Conservation (phyloP, 2,113 vertebrate genomes). For the Eulacestoma nigropectus region DNA sequence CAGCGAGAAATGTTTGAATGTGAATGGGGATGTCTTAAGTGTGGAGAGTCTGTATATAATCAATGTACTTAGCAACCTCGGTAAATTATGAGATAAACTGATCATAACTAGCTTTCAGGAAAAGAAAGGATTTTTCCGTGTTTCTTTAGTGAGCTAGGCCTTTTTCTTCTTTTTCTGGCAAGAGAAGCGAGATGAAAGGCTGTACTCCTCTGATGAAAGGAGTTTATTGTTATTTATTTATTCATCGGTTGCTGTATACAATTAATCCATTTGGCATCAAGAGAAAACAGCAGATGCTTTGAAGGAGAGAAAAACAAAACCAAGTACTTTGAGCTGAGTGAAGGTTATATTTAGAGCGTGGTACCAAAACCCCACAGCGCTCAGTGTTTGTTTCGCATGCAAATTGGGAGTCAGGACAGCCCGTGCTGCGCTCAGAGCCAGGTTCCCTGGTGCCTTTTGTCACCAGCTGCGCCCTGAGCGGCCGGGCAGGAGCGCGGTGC, state of each 20-base stretch:
- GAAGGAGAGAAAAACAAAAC: conserved; percentile 37
- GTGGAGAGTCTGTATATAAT: not conserved
- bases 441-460: not conserved
- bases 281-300: conserved; percentile 54
- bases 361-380: not conserved
- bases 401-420: not conserved
- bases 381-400: not conserved
- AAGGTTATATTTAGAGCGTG: conserved; percentile 32
- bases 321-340: not conserved
- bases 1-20: not conserved
- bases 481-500: fast-evolving
- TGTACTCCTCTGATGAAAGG: conserved; percentile 37
- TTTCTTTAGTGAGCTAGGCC: not conserved
- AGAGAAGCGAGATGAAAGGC: not conserved
- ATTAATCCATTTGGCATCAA: conserved; percentile 45
- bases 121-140: not conserved
- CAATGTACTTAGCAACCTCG: not conserved
- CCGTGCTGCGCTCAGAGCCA: not conserved
- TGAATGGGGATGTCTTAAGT: not conserved
- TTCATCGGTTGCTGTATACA: conserved; percentile 35
- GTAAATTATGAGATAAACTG: not conserved
- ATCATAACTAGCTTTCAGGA: conserved; percentile 7
- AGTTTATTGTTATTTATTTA: conserved; percentile 59
- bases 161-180: not conserved
- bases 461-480: not conserved